Evolutionary conservation across 2,113 vertebrate genomes (phyloP), one percentile per base, ranked within the genome.

Genomic region (Alouatta palliata): DNA sequence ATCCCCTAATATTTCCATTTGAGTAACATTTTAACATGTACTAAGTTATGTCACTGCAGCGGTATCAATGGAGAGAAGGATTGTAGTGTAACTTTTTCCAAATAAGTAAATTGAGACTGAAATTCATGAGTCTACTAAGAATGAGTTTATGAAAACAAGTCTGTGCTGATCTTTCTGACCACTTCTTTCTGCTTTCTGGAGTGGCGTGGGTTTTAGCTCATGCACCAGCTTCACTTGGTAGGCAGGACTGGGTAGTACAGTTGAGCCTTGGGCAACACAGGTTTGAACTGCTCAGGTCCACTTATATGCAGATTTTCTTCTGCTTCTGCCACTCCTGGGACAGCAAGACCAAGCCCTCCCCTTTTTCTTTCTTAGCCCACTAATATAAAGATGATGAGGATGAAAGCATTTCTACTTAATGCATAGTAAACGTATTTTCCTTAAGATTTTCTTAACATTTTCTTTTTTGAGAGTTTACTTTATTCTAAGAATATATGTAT

Each of bases 41-140:
- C 40, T 81, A 21, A 76, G 11, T 76, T 86, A 10, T 66, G 56
- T 75, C 70, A 56, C n/a, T 87, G 1, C 37, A 56, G 27, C 27
- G 17, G 20, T 37, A 25, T 12, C 45, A 45, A 85, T 75, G 3
- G 77, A 75, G 71, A 73, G 58, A 91, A 49, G 40, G 40, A 49
- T 64, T 87, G 92, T 56, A 87, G 52, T 84, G 16, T 68, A 32
- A 87, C 25, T 82, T 95, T 56, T 76, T 25, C 56, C 76, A 96
- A 43, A n/a, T 66, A 40, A 80, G 6, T 68, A 58, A 66, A 68
- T 82, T 19, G 49, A 84, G n/a, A 21, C 47, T 91, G 12, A 49
- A 16, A 30, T 35, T 88, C 58, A 30, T 40, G 84, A 14, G 35
- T 43, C 25, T 45, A 10, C 21, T 64, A 35, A 54, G n/a, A n/a